Conservation (phyloP, 2,888 invertebrate genomes). For the Zhuqinia jingwanae region DNA sequence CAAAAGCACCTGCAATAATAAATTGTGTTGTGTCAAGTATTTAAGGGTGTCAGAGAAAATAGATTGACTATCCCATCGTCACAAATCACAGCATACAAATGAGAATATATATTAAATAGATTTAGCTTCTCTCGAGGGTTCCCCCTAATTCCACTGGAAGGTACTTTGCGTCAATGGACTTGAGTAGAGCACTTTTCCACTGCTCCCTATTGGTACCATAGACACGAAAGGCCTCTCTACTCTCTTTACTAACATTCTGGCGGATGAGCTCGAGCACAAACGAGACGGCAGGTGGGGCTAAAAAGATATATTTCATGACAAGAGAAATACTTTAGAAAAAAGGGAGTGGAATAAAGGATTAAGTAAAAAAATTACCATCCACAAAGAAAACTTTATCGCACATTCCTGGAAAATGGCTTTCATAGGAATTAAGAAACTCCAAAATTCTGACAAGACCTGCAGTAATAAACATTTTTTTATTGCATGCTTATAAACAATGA, state of each 20-base stretch:
- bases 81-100: neutral
- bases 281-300: constrained; percentile 30
- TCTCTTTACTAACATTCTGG: constrained; percentile 40
- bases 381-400: constrained; percentile 37
- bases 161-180: constrained; percentile 23
- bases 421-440: constrained; percentile 44
- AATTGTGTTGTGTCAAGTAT: too few relatives aligned
- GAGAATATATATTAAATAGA: neutral
- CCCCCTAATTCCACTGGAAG: constrained; percentile 33
- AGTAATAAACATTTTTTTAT: neutral
- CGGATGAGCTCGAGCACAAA: constrained; percentile 32
- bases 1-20: too few relatives aligned
- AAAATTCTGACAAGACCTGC: constrained; percentile 20
- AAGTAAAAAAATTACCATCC: constrained; percentile 39
- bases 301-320: too few relatives aligned
- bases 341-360: neutral
- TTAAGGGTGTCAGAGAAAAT: too few relatives aligned
- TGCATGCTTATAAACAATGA: neutral
- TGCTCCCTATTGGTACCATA: constrained; percentile 30
- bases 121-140: constrained; percentile 28
- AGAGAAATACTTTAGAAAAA: too few relatives aligned
- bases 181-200: constrained; percentile 8
- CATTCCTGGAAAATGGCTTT: constrained; percentile 53
- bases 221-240: constrained; percentile 6
- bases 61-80: neutral